phyloP scores from a whole-genome alignment of 2,113 vertebrate genomes.

The Calyptommatus sinebrachiatus region DNA sequence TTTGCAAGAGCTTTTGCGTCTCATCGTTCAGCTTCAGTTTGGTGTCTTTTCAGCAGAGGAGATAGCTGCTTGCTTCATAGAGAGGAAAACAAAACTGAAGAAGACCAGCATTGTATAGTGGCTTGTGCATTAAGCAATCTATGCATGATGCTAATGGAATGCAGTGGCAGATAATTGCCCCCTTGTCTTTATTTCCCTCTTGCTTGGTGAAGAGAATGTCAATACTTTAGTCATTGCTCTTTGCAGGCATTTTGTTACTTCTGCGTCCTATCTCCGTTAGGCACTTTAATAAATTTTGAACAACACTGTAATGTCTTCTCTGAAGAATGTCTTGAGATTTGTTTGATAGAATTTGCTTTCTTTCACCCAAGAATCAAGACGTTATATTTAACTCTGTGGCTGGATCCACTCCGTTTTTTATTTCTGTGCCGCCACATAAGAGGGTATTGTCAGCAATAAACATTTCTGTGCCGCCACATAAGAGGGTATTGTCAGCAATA shows the following conservation, averaged over 20 bases:
- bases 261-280: not conserved
- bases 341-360: slow-evolving; percentile 8
- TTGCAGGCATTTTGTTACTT: not conserved
- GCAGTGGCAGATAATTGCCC: slow-evolving; percentile 7
- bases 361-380: not conserved
- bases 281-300: not conserved
- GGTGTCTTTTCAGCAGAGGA: not conserved
- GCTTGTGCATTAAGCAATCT: not conserved
- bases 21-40: not conserved
- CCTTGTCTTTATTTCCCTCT: slow-evolving; percentile 3
- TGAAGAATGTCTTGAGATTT: not conserved
- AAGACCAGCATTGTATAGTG: not conserved
- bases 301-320: slow-evolving; percentile 25
- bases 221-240: not conserved
- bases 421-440: not conserved
- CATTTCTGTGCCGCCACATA: not conserved
- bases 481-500: not conserved
- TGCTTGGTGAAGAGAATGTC: slow-evolving; percentile 1
- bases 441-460: not conserved
- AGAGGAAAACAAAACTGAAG: not conserved
- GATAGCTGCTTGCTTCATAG: not conserved
- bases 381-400: not conserved
- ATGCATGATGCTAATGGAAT: slow-evolving; percentile 20
- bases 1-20: not conserved
- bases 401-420: not conserved